Base-by-base conservation (phyloP, 2,797 vertebrate species). In the Chanos chanos region DNA sequence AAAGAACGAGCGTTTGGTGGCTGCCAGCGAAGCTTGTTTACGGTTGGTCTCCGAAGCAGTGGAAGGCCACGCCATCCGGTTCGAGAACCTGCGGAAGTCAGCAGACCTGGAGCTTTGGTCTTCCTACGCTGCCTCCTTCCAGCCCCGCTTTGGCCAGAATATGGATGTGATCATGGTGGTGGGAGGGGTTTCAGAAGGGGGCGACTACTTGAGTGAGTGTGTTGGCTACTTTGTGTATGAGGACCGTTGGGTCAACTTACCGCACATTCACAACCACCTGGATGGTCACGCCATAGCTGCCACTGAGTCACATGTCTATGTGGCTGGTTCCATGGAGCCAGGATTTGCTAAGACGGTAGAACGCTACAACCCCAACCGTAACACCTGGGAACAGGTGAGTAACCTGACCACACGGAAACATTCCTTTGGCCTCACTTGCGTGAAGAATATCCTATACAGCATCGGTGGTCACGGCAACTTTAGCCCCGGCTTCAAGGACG, bases 111-210 rank as follows among this genome's bases (percentile, higher is more conserved):
- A 91, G 55, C 71, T 77, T 58, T 78, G 76, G 76, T 73, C 74
- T 15, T 72, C 71, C 0, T 63, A 72, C 54, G 65, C 67, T 70
- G 75, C 75, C 0, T 71, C 86, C 0, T 76, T 89, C 28, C 71
- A 91, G 75, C 92, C 92, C 0, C 89, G 92, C 8, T 91, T 89
- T 0, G 92, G 92, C 2, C 92, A 94, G 61, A 94, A 94, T 75
- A 94, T 94, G 92, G 92, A 94, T 0, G 90, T 94, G 49, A 93
- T 94, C 72, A 92, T 94, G 91, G 92, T 94, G 12, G 90, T 94
- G 0, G 92, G 92, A 0, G 92, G 92, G 0, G 92, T 94, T 15
- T 94, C 92, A 0, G 92, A 94, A 78, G 92, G 92, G 1, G 92
- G 92, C 0, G 92, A 94, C 76, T 94, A 94, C 71, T 71, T 94